Base-by-base conservation (phyloP, 2,888 invertebrate species). In the Drosophila planitibia region DNA sequence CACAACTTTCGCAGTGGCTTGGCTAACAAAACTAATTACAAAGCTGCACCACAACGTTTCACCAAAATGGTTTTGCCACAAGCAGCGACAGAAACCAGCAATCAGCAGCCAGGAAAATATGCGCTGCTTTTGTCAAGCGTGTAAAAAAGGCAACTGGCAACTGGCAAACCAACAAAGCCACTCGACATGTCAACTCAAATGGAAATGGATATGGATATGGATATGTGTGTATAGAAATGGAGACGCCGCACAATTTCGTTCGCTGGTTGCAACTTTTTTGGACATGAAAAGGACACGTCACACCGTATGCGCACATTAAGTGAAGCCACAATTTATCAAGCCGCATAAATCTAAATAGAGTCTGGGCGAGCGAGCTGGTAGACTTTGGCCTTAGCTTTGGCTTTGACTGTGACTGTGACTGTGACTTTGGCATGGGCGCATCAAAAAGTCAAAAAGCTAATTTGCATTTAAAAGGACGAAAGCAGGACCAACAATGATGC, bases 391-490 rank as follows among this genome's bases (percentile, higher is more conserved):
- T 53, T 30, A 33, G 60, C 28, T 60, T 70, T 53, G 65, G 57
- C 65, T 35, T 32, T 49, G 73, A 33, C 57, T 35, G 37, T 19
- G 55, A 12, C 35, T 35, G 10, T 57, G 58, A 73, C 37, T 37
- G 6, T 35, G 58, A 74, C 76, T 52, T 52, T 65, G 71, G 81
- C 62, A 66, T 81, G 85, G 75, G 71, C 77, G 74, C 91, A 88
- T 81, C 88, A 89, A 79, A 88, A 88, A 88, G 87, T 91, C 87
- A 91, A 85, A 86, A 91, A 91, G 91, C 87, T 88, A 88, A 91
- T 88, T 88, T 88, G 87, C 87, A 88, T 88, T 88, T 88, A 88
- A 88, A 88, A 88, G 87, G 85, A 85, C 83, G 58, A 58, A 58
- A 58, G 74, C 71, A 78, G 54, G 59, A 75, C 60, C 78, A 85